Evolutionary conservation across 1,140 invertebrate genomes (phyloP), one percentile per base, ranked within the genome.

Genomic region (Oncopodura yosiiana): DNA sequence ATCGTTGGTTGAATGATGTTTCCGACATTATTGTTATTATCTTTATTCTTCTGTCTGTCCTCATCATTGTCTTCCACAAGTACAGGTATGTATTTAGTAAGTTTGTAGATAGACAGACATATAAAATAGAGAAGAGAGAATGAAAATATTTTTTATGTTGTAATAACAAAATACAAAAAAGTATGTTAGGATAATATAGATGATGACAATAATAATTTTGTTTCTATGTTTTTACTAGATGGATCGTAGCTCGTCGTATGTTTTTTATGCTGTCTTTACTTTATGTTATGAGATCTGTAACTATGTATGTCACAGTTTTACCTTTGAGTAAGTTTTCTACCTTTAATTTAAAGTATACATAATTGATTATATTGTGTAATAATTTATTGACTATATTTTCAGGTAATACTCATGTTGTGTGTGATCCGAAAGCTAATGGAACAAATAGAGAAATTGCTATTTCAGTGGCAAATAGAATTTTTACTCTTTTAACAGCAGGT

Each of bases 251-350:
- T 39, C 53, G 70, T 32, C 52, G 70, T 36, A 44, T 69, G n/a
- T 71, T 67, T 49, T 48, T 72, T 16, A 70, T 71, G 4, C 59
- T 71, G 29, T 66, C 68, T 39, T 21, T 71, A 18, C 53, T 72
- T 9, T 72, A 71, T 53, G 56, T 66, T 18, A 69, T 69, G 63
- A 64, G 70, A n/a, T 65, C 63, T 26, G 65, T 71, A 24, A 71
- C 70, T 49, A 71, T 71, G 70, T 69, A 69, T 50, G 69, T 67
- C 42, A 69, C 5, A 21, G 5, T 21, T 18, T 41, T 41, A 8
- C 18, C 18, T 6, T 11, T 11, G 5, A 6, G 6, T 11, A 16
- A 41, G 18, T 41, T 41, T 41, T 41, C 39, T 18, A 6, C n/a
- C 16, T 41, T 11, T 16, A 8, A 6, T 41, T 41, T 41, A n/a